Evolutionary conservation across 2,888 invertebrate species (phyloP), one percentile per base, ranked within the genome.

Genomic region (Zaprionus lineosus): DNA sequence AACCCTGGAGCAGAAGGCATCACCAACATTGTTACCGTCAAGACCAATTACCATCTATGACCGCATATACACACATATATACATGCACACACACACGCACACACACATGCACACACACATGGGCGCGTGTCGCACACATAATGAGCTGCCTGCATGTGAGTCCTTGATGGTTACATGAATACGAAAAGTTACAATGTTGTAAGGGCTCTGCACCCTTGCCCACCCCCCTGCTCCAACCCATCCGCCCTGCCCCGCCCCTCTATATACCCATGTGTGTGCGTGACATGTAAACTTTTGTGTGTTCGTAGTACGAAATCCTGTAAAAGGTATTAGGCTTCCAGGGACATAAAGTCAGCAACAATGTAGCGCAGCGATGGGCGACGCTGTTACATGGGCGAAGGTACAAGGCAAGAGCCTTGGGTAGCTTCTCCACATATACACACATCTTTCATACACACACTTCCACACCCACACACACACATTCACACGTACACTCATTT

Each of bases 251-350:
- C n/a, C n/a, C n/a, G n/a, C n/a, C n/a, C n/a, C 3, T 12, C 28
- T 56, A 61, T 70, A 79, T 73, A 73, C 36, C 56, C 55, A 57
- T 52, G 19, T 53, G 43, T 36, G 43, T 34, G 61, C 47, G 56
- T 67, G 56, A 28, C 82, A 72, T 79, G 77, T 84, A 81, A 77
- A 72, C 64, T 77, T 69, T 51, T 64, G 43, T 73, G 76, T 77
- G 58, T 70, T 76, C 82, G 84, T 86, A 68, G 78, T 77, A 85
- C 81, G 74, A 87, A 86, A 75, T 87, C 81, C 88, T 88, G 87
- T 88, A 88, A 88, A 88, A 86, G 69, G 67, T 84, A 88, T 60
- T 84, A 86, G 87, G 87, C 74, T 64, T 34, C 8, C 87, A 88
- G 87, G 50, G 53, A 33, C 12, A 1, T 21, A 8, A 9, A 56